These are phyloP conservation scores for Hoplostethus mediterraneus DNA, from an alignment of 2,797 vertebrate genomes.

Conservation along the genomic window DNA sequence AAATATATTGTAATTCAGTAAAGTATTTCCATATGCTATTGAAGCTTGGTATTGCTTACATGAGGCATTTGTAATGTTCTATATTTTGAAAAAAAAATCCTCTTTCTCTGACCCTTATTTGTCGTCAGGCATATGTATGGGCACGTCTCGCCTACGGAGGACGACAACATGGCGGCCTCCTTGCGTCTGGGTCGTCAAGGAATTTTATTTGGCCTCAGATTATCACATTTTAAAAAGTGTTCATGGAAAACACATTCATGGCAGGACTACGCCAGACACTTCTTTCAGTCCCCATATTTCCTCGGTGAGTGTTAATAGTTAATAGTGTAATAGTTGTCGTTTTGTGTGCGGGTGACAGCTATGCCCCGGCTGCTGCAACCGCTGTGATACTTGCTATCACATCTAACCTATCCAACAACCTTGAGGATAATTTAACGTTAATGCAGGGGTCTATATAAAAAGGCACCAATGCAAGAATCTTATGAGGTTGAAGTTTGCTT, in stretches of 20 bases:
- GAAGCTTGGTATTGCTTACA: neutral
- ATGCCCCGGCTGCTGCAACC: neutral
- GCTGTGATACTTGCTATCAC: constrained; percentile 7
- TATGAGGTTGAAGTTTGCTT: too few species aligned
- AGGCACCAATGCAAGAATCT: too few species aligned
- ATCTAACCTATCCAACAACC: neutral
- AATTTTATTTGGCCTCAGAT: constrained; percentile 73
- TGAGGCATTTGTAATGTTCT: rapidly evolving
- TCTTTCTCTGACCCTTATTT: neutral
- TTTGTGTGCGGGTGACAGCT: neutral
- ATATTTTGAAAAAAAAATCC: rapidly evolving
- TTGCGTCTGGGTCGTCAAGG: constrained; percentile 82
- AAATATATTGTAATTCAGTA: neutral
- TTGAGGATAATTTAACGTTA: neutral
- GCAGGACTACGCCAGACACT: constrained; percentile 64
- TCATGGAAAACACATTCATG: constrained; percentile 37
- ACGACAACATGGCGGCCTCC: constrained; percentile 86
- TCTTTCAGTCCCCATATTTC: constrained; percentile 74
- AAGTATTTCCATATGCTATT: neutral
- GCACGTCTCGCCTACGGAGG: constrained; percentile 57
- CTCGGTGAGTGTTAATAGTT: constrained; percentile 77
- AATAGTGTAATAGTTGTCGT: constrained; percentile 7
- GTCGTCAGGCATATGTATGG: constrained; percentile 59
- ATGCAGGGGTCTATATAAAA: too few species aligned
- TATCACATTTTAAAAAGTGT: constrained; percentile 67